Base-by-base conservation (phyloP, 2,113 vertebrate species). In the Garra rufa region DNA sequence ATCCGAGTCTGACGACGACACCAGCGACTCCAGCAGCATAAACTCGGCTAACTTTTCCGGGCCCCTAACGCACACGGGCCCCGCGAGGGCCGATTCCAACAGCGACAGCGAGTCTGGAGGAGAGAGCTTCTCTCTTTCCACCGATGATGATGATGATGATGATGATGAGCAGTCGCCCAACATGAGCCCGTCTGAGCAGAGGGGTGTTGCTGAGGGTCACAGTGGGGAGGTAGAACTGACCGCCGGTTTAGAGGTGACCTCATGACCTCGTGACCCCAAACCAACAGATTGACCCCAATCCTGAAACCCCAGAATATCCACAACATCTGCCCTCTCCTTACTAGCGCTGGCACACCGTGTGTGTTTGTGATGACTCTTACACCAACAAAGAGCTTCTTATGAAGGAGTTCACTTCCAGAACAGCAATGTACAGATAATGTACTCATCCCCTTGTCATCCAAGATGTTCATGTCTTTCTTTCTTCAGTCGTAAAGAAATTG, bases 171-270 rank as follows among this genome's bases (percentile, higher is more conserved):
- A 34, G 44, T 85, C 84, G 2, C 82, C 81, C 83, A 87, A 50
- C 75, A 61, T 78, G 71, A 46, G 55, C 30, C 81, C 67, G 3
- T 83, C 50, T 14, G 84, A 85, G 52, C 78, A 80, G 30, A 70
- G 78, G 69, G 81, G 84, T 30, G 80, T 84, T 13, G 69, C 82
- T 61, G 85, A 90, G 34, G 69, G 81, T 74, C 92, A 86, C 9
- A 26, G 91, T 85, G 83, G 92, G 48, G 93, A 95, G 84, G 88
- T 91, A 86, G 88, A 88, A 87, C 94, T 95, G 88, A 94, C 93
- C 85, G 74, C 93, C 91, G 91, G 93, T 84, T 93, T 93, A 85
- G 95, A 96, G 95, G 96, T 97, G 95, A 86, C 86, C 30, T 59
- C 3, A 26, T 9, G 43, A 74, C 70, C 70, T 57, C 21, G 9